These are phyloP conservation scores for Xenus cinereus DNA, from an alignment of 2,113 vertebrate genomes.

Conservation along the genomic window DNA sequence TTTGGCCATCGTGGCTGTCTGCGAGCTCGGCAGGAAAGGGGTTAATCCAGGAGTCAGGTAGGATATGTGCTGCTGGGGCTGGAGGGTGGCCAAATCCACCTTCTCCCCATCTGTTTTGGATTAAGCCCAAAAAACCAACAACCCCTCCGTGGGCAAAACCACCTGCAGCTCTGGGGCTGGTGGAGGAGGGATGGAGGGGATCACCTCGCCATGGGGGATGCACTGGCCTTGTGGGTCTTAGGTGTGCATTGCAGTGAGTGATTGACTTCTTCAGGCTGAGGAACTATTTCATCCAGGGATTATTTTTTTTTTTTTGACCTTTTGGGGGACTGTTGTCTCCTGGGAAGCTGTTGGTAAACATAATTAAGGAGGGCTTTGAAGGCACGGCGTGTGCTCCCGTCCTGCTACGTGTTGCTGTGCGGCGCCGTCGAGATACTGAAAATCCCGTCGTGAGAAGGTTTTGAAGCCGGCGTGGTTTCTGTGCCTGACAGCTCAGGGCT, in stretches of 20 bases:
- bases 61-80: slow-evolving; percentile 5
- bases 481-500: neutral
- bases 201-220: fast-evolving
- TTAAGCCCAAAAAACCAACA: neutral
- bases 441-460: neutral
- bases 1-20: neutral
- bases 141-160: neutral
- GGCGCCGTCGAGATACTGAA: fast-evolving
- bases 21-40: neutral
- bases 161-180: slow-evolving; percentile 10
- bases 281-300: neutral
- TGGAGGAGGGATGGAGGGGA: neutral
- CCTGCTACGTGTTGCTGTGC: neutral
- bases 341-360: slow-evolving; percentile 16
- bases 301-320: neutral
- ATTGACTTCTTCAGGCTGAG: neutral
- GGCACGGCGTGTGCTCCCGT: neutral
- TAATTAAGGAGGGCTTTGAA: neutral
- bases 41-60: slow-evolving; percentile 37
- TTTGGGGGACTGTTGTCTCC: neutral
- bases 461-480: neutral
- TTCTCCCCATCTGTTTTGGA: slow-evolving; percentile 50
- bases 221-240: too few species aligned
- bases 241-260: fast-evolving
- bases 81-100: slow-evolving; percentile 29